Evolutionary conservation across 2,797 vertebrate genomes (phyloP).

Genomic region (Garrulus glandarius): DNA sequence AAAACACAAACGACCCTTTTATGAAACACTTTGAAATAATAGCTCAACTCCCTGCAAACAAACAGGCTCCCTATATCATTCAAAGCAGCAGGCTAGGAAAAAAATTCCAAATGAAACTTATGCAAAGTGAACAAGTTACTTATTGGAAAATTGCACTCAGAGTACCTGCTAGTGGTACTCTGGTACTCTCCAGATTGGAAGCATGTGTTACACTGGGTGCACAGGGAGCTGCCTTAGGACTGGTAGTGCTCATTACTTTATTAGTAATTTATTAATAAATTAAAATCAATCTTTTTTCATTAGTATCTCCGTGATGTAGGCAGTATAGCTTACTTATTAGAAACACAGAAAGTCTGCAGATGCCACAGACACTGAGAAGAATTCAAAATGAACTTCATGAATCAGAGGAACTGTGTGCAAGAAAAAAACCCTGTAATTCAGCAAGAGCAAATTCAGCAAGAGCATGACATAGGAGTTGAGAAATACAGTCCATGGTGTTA

Average conservation of each 20-base stretch:
- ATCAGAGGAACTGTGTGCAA: not conserved
- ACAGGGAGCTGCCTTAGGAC: not conserved
- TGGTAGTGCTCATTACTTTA: not conserved
- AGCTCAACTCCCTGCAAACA: not conserved
- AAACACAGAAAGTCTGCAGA: not conserved
- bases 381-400: not conserved
- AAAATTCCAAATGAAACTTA: not conserved
- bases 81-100: not conserved
- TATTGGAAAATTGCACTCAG: not conserved
- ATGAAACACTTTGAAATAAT: not conserved
- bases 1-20: not conserved
- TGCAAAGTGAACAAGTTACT: not conserved
- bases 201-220: not conserved
- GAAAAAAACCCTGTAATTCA: not conserved
- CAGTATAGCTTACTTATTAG: not conserved
- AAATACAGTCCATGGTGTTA: not conserved
- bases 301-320: not conserved
- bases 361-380: not conserved
- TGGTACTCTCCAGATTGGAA: not conserved
- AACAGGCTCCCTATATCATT: not conserved
- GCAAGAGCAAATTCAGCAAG: not conserved
- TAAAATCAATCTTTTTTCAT: not conserved
- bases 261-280: not conserved
- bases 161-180: not conserved
- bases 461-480: not conserved